Conservation (phyloP, 2,113 vertebrate genomes). For the Gnathonemus longibarbis region DNA sequence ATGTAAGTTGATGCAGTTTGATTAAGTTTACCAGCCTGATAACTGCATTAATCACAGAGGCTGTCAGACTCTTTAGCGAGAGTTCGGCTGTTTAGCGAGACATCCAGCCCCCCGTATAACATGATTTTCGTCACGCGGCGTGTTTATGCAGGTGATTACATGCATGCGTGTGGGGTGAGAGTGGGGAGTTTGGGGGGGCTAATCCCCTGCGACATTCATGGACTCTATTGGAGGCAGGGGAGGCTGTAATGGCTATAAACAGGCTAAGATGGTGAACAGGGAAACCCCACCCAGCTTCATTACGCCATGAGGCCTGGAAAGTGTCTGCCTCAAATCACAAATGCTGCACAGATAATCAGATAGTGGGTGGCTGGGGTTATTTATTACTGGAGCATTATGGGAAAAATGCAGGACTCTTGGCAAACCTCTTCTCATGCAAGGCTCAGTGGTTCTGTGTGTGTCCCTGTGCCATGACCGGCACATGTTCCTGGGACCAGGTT, state of each 20-base stretch:
- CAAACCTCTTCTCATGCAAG: slow-evolving; percentile 30
- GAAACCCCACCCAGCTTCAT: slow-evolving; percentile 34
- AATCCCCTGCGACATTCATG: slow-evolving; percentile 44
- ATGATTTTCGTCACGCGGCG: neutral
- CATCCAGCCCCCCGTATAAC: neutral
- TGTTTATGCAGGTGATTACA: neutral
- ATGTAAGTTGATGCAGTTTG: neutral
- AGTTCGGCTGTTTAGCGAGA: neutral
- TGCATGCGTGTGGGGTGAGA: neutral
- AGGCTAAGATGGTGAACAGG: slow-evolving; percentile 41
- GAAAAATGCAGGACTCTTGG: slow-evolving; percentile 14
- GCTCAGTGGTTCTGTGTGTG: slow-evolving; percentile 19
- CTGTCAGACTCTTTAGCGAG: neutral
- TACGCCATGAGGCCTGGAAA: slow-evolving; percentile 31
- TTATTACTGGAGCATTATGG: slow-evolving; percentile 39
- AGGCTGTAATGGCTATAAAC: slow-evolving; percentile 45
- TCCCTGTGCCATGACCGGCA: neutral
- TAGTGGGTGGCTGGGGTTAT: slow-evolving; percentile 35
- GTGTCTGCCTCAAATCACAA: slow-evolving; percentile 48
- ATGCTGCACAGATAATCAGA: slow-evolving; percentile 45
- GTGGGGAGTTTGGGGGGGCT: slow-evolving; percentile 23
- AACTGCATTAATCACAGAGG: neutral
- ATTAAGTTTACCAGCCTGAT: neutral
- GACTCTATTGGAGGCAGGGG: slow-evolving; percentile 33
- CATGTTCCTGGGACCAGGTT: neutral